Conservation (phyloP, 2,888 invertebrate species). For the Xylota segnis region DNA sequence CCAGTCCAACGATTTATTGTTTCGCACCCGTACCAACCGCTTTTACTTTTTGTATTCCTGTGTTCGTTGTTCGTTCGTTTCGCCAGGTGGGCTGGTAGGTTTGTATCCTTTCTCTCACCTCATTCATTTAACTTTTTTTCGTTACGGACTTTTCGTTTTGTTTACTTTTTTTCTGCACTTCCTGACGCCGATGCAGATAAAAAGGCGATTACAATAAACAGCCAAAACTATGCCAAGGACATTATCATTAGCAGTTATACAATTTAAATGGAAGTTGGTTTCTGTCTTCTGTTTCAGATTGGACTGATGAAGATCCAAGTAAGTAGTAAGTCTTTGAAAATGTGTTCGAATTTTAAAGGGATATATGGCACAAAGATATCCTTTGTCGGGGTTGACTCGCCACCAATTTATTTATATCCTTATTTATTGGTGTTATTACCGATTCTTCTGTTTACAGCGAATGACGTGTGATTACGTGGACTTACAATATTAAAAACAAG, state of each 20-base stretch:
- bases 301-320: not conserved
- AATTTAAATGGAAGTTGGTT: slow-evolving; percentile 29
- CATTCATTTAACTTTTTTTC: slow-evolving; percentile 4
- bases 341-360: slow-evolving; percentile 4
- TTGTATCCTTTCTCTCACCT: slow-evolving; percentile 8
- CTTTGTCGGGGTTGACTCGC: too few species aligned
- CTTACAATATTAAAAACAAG: too few species aligned
- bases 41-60: not conserved
- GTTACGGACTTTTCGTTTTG: not conserved
- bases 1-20: slow-evolving; percentile 61
- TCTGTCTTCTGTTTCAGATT: not conserved
- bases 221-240: slow-evolving; percentile 32
- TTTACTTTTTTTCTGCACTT: not conserved
- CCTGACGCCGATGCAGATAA: slow-evolving; percentile 33
- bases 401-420: too few species aligned
- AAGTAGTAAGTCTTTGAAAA: slow-evolving; percentile 20
- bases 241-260: slow-evolving; percentile 32
- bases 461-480: too few species aligned
- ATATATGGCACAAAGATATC: too few species aligned
- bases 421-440: too few species aligned
- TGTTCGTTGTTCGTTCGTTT: slow-evolving; percentile 13
- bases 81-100: not conserved
- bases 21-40: slow-evolving; percentile 23
- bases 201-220: not conserved
- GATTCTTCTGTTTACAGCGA: too few species aligned